phyloP scores from a whole-genome alignment of 2,113 vertebrate species.

The Pomatostomus ruficeps region DNA sequence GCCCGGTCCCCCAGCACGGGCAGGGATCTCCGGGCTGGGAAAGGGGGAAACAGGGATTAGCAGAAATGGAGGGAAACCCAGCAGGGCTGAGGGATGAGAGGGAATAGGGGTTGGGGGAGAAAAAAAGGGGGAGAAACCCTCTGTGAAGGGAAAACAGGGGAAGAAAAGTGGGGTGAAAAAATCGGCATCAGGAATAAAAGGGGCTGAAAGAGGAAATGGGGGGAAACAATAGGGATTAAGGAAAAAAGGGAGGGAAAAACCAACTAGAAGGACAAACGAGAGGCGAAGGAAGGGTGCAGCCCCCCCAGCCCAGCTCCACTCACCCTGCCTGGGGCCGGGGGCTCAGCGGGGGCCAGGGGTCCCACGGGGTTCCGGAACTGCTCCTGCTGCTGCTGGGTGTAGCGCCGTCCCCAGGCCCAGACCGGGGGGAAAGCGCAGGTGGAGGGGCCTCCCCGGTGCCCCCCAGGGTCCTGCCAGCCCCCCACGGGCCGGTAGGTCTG shows the following conservation, averaged over 20 bases:
- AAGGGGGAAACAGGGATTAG: neutral
- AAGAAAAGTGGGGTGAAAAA: neutral
- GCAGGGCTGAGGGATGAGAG: neutral
- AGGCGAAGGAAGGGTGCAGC: neutral
- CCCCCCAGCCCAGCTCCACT: neutral
- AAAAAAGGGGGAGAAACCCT: neutral
- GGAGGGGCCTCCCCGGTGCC: neutral
- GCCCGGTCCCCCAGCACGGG: neutral
- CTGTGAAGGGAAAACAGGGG: neutral
- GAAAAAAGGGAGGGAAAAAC: no score
- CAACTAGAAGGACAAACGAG: rapidly evolving
- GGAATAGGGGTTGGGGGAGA: neutral
- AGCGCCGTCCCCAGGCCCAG: slow-evolving; percentile 91
- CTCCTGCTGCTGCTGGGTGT: slow-evolving; percentile 70
- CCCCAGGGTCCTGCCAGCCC: slow-evolving; percentile 64
- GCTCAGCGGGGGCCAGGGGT: slow-evolving; percentile 45
- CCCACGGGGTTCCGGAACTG: slow-evolving; percentile 78
- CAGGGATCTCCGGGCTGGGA: neutral
- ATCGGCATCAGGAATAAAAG: neutral
- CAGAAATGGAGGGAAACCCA: neutral
- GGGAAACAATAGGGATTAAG: no score
- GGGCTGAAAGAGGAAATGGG: neutral
- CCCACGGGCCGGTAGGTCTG: slow-evolving; percentile 81
- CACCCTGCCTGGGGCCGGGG: slow-evolving; percentile 69
- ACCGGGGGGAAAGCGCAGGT: neutral